phyloP scores from a whole-genome alignment of 1,140 invertebrate genomes.

The Papilio helenus region DNA sequence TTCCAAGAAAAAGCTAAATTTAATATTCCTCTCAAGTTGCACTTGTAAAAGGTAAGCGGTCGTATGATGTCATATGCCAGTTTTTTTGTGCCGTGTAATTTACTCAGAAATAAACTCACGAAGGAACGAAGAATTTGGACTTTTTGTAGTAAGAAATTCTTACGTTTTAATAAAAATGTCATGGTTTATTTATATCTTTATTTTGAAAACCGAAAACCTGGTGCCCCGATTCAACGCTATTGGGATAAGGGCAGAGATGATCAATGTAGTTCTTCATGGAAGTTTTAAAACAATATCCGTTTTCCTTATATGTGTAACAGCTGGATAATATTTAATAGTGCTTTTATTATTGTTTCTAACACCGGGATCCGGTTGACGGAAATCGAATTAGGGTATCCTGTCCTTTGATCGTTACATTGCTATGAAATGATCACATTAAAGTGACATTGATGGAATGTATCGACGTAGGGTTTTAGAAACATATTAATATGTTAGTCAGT shows the following conservation, averaged over 20 bases:
- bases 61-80: conserved; percentile 13
- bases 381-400: conserved; percentile 26
- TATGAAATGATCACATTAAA: neutral
- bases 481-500: neutral
- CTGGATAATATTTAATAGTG: neutral
- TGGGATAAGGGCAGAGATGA: too few relatives aligned
- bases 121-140: neutral
- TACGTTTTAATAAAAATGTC: neutral
- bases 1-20: conserved; percentile 37
- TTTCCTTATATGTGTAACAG: neutral
- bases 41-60: neutral
- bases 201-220: too few relatives aligned
- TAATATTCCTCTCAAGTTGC: conserved; percentile 31
- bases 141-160: neutral
- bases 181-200: neutral
- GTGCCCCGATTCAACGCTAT: too few relatives aligned
- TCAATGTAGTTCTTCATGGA: too few relatives aligned
- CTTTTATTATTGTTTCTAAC: neutral
- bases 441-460: conserved; percentile 15
- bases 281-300: neutral
- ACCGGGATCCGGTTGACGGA: neutral
- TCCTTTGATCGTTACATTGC: conserved; percentile 4
- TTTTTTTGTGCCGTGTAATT: conserved; percentile 21
- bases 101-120: conserved; percentile 13
- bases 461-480: neutral